These are phyloP conservation scores for Anolis carolinensis DNA, from an alignment of 2,113 vertebrate genomes.

Conservation along the genomic window DNA sequence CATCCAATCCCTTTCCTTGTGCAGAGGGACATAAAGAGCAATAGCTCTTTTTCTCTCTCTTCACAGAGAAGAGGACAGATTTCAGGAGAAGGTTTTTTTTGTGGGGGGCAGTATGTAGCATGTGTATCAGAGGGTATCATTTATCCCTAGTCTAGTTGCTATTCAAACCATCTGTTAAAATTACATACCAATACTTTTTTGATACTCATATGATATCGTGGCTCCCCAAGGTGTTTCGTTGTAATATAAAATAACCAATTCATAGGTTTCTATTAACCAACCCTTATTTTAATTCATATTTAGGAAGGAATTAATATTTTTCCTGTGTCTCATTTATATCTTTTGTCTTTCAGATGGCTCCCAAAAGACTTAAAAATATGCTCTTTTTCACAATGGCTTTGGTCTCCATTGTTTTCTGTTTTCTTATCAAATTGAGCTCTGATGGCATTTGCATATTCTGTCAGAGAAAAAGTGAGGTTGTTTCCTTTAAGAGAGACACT, in stretches of 20 bases:
- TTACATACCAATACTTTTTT: too few relatives aligned
- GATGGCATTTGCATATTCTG: not conserved
- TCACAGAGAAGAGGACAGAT: not conserved
- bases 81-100: not conserved
- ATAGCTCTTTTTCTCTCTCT: not conserved
- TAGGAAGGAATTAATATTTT: not conserved
- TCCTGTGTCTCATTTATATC: not conserved
- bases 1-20: not conserved
- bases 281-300: not conserved
- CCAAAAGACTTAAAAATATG: constrained; percentile 35
- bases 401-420: constrained; percentile 50
- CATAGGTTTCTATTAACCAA: not conserved
- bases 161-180: not conserved
- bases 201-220: too few relatives aligned
- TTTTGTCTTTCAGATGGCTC: constrained; percentile 70
- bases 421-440: constrained; percentile 28
- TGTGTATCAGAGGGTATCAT: not conserved
- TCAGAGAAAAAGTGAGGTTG: not conserved
- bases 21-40: not conserved
- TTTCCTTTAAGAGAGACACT: not conserved
- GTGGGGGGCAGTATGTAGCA: not conserved
- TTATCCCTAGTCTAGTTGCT: not conserved
- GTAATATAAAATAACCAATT: not conserved
- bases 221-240: not conserved
- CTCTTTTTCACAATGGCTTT: constrained; percentile 44